Evolutionary conservation across 2,113 vertebrate genomes (phyloP).

Genomic region (sheep (Ovis aries)): DNA sequence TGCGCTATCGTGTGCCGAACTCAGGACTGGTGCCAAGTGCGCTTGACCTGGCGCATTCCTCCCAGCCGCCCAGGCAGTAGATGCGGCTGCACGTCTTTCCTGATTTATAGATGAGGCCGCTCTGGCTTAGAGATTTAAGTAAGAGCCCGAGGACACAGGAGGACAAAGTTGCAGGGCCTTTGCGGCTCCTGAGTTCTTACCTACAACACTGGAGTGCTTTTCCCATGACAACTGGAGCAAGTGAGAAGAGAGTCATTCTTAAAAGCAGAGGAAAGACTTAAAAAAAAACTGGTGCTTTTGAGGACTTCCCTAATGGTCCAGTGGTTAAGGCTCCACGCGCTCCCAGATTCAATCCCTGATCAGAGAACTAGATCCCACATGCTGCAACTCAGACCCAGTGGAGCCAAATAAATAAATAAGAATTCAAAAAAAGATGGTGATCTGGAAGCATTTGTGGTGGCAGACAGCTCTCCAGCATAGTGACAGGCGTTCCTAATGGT

Average conservation of each 20-base stretch:
- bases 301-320: neutral
- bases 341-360: neutral
- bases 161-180: neutral
- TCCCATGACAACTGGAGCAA: neutral
- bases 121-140: neutral
- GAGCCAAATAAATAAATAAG: neutral
- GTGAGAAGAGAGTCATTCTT: neutral
- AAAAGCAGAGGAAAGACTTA: neutral
- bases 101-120: neutral
- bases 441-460: neutral
- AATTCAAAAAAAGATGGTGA: neutral
- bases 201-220: neutral
- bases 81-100: neutral
- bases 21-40: too few species aligned
- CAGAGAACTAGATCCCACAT: neutral
- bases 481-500: too few species aligned
- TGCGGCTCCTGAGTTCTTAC: neutral
- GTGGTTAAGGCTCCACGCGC: neutral
- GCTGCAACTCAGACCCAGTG: neutral
- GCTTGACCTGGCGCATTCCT: neutral
- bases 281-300: neutral
- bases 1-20: fast-evolving
- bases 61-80: neutral
- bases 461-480: neutral
- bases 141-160: neutral